Base-by-base conservation (phyloP, 2,797 vertebrate species). In the Arremon aurantiirostris region DNA sequence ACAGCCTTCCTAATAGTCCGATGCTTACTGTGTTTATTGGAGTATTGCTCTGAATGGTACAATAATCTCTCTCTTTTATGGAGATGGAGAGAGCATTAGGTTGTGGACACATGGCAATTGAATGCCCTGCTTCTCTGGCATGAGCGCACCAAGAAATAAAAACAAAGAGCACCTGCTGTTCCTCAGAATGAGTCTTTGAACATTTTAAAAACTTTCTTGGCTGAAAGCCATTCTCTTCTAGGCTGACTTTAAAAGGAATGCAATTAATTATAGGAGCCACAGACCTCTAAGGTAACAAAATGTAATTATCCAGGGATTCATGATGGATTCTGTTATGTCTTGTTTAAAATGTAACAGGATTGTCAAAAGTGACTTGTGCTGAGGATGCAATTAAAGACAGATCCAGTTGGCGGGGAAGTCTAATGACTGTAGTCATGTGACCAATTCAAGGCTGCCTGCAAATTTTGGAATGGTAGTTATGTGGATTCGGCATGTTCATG, bases 131-230 rank as follows among this genome's bases (percentile, higher is more conserved):
- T 96, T 96, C 93, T 82, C 87, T 96, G 93, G 93, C 82, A 79
- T 90, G 91, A 96, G 59, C 66, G 76, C 73, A 60, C 66, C 46
- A 44, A 92, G 85, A 95, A 96, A 91, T 73, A 91, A 94, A 95
- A 96, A 95, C 91, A 96, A 97, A 96, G 89, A 94, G 79, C 93
- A 94, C 94, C 95, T 96, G 95, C 95, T 96, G 95, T 93, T 96
- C 77, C 66, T 94, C 9, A 47, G 81, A 93, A 90, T 77, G 70
- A 79, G 82, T 75, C 93, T 97, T 94, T 92, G 89, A 94, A 92
- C 89, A 71, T 85, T 94, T 82, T 32, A 89, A 94, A 93, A 95
- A 95, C 93, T 97, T 96, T 68, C 52, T 89, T 94, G 94, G 89
- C 95, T 70, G 66, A 79, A 94, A 57, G 87, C 91, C 91, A 57